Base-by-base conservation (phyloP, 2,113 vertebrate species). In the Carassius gibelio region DNA sequence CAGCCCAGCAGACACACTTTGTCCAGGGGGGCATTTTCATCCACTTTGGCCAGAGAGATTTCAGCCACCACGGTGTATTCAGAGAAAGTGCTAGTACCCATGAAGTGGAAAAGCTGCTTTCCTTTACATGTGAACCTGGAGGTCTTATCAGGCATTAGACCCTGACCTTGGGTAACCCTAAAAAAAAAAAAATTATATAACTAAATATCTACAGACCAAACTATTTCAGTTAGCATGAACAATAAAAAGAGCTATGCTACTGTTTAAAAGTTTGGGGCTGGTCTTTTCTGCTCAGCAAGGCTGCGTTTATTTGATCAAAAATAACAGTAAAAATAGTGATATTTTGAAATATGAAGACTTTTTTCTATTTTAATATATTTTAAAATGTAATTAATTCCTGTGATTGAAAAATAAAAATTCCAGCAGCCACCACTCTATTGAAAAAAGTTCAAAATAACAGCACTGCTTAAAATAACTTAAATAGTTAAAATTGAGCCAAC, bases 61-160 rank as follows among this genome's bases (percentile, higher is more conserved):
- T 97, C 95, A 0, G 92, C 92, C 69, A 96, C 94, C 45, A 96
- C 94, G 0, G 95, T 96, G 86, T 95, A 96, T 91, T 97, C 95
- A 0, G 95, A 93, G 89, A 96, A 96, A 34, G 96, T 95, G 90
- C 96, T 96, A 90, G 94, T 94, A 14, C 95, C 94, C 93, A 93
- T 95, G 85, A 96, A 94, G 91, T 96, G 92, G 83, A 95, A 93
- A 75, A 96, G 84, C 83, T 92, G 93, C 87, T 94, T 95, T n/a
- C 95, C 95, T 89, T 92, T 96, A 89, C 94, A 95, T 66, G 95
- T 94, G 92, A 96, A 96, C 75, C 95, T 90, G 77, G 95, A 96
- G 45, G 95, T 98, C 34, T 94, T 95, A 88, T 99, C 98, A 0
- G 98, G 97, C 94, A 99, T 97, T 75, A 94, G 90, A 10, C 94